Percentiles rank a stretch among this genome's conserved stretches.
These are phyloP conservation scores for Sebastes variabilis DNA, from an alignment of 2,797 vertebrate genomes.

Conservation along the genomic window DNA sequence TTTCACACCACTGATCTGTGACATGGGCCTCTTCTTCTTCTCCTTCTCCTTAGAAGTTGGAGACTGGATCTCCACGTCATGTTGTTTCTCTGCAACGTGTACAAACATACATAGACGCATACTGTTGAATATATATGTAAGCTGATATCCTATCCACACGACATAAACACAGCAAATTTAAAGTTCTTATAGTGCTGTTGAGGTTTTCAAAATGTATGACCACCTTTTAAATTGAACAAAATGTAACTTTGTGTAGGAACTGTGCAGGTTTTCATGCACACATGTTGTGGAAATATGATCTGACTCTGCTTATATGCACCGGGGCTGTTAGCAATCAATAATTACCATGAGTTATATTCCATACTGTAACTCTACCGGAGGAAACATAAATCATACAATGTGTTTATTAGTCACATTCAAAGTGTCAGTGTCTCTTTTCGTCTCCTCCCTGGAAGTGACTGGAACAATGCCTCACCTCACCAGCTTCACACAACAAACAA, in stretches of 20 bases:
- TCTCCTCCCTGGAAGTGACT: not conserved
- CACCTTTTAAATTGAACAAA: not conserved
- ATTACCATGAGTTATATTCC: not conserved
- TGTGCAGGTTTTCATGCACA: not conserved
- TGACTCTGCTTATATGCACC: not conserved
- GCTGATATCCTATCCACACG: not conserved
- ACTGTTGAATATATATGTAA: not conserved
- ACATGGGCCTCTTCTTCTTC: conserved; percentile 87
- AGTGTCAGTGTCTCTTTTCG: not conserved
- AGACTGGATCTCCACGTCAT: conserved; percentile 90
- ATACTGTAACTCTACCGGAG: not conserved
- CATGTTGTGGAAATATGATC: not conserved
- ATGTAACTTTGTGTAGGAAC: not conserved
- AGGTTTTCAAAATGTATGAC: not conserved
- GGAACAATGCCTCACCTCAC: not conserved
- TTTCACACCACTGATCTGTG: conserved; percentile 89
- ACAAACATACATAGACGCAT: not conserved
- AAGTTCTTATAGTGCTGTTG: not conserved
- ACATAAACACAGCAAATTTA: not conserved
- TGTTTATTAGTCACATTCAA: not conserved
- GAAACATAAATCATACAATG: not conserved
- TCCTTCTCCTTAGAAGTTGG: conserved; percentile 82
- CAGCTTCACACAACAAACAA: not conserved
- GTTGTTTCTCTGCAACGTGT: conserved; percentile 86
- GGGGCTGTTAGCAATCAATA: not conserved